These are phyloP conservation scores for Lophius piscatorius DNA, from an alignment of 2,113 vertebrate species.

Conservation along the genomic window DNA sequence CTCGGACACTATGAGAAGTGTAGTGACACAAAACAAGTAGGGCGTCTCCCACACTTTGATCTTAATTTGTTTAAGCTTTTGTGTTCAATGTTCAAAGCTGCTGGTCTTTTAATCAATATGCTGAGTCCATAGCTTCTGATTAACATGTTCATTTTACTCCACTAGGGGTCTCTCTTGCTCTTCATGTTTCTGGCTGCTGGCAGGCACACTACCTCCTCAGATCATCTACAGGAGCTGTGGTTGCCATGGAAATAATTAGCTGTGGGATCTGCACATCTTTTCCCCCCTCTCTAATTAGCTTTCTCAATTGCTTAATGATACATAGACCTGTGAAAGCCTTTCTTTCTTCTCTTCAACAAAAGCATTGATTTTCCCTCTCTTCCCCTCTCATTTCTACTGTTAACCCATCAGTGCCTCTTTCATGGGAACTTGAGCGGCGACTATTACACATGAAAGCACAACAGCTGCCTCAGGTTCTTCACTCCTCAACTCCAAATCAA, in stretches of 20 bases:
- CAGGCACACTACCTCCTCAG: slow-evolving; percentile 55
- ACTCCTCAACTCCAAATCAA: slow-evolving; percentile 37
- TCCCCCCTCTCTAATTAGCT: slow-evolving; percentile 81
- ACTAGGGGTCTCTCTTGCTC: slow-evolving; percentile 77
- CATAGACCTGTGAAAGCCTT: slow-evolving; percentile 84
- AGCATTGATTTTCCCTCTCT: slow-evolving; percentile 78
- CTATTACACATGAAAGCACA: slow-evolving; percentile 71
- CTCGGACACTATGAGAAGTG: no score
- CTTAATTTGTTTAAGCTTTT: no score
- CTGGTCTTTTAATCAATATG: no score
- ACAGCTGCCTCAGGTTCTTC: slow-evolving; percentile 58
- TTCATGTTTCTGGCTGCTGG: slow-evolving; percentile 11
- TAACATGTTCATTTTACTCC: slow-evolving; percentile 15
- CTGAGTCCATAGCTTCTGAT: no score
- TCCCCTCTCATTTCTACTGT: slow-evolving; percentile 78
- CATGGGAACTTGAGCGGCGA: slow-evolving; percentile 75
- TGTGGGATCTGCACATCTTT: slow-evolving; percentile 74
- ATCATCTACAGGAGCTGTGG: slow-evolving; percentile 72
- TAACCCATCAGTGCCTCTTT: slow-evolving; percentile 81
- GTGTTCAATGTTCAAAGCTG: background rate
- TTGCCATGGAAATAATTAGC: slow-evolving; percentile 86
- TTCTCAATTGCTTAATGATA: slow-evolving; percentile 87
- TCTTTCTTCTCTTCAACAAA: slow-evolving; percentile 81
- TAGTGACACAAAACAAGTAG: no score
- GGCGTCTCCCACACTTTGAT: no score